Evolutionary conservation across 1,140 invertebrate species (phyloP), one percentile per base, ranked within the genome.

Genomic region (Heliconius eleuchia): DNA sequence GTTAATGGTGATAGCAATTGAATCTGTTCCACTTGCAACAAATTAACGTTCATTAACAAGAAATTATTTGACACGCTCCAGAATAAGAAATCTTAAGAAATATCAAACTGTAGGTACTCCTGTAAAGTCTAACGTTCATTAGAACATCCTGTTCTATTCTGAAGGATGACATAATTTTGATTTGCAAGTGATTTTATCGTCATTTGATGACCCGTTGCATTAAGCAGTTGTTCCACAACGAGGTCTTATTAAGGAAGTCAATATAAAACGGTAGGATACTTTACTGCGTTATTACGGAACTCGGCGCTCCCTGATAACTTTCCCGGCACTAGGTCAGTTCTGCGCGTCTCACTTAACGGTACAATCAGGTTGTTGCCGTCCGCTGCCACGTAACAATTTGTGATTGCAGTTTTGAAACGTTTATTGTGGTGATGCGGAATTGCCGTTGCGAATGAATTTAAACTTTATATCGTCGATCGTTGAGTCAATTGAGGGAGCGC

Each of bases 241-340:
- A 75, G 34, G 57, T 73, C 73, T 73, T 34, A 73, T 78, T 74
- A 80, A 52, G 66, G 73, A 50, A 78, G 55, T 57, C 52, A 71
- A 46, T 71, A 78, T 79, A 66, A 78, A 73, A 57, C 71, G 13
- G 34, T 79, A 72, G 74, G 52, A 82, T 73, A 77, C 75, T 75
- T 74, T 46, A 81, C 80, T 83, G 80, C 70, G 81, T 85, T 84
- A 82, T 86, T 84, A 86, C 87, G 88, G 86, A 89, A 92, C 87
- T 88, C 86, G 84, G 84, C 85, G 86, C 88, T 90, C 84, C 85
- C 89, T 94, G 91, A 92, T 92, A 94, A 89, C 89, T 91, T 91
- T 90, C 90, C 88, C 88, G 91, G 87, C 90, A 94, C 89, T 94
- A 94, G 92, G 92, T 94, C 92, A 93, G 91, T 93, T 94, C 88